A percentile compares a stretch with the other conserved stretches of the same genome.
phyloP scores from a whole-genome alignment of 2,888 invertebrate genomes.

The Heliconius aoede region DNA sequence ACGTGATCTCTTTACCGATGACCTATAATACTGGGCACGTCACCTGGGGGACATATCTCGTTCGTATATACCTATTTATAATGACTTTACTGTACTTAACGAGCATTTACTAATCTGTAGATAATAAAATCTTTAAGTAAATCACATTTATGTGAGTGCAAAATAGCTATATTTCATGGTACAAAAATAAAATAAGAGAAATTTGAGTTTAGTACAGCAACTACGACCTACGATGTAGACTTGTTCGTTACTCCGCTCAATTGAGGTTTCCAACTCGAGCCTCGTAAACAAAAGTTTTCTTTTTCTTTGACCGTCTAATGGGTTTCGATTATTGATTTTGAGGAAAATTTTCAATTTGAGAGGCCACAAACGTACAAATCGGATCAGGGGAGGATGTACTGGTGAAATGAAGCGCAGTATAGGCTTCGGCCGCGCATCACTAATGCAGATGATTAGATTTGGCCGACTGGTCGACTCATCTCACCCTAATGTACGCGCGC shows the following conservation, averaged over 20 bases:
- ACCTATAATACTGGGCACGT: conserved; percentile 60
- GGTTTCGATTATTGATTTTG: conserved; percentile 44
- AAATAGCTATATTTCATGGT: background rate
- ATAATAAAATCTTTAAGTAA: background rate
- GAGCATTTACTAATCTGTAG: background rate
- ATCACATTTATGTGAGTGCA: background rate
- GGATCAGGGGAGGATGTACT: conserved; percentile 64
- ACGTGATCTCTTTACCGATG: conserved; percentile 70
- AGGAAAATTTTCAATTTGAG: conserved; percentile 51
- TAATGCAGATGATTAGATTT: conserved; percentile 82
- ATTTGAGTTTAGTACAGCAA: background rate
- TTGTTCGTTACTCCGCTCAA: conserved; percentile 5
- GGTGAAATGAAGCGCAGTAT: conserved; percentile 79
- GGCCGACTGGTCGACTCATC: conserved; percentile 68
- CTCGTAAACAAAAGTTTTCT: conserved; percentile 33
- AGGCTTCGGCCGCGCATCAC: conserved; percentile 69
- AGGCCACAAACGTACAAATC: conserved; percentile 57
- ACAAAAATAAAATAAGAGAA: background rate
- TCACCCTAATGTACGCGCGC: conserved; percentile 56
- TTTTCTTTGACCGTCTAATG: conserved; percentile 41
- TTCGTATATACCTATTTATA: conserved; percentile 26
- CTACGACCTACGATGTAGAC: background rate
- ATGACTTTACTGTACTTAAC: conserved; percentile 31
- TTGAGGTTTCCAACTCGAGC: background rate
- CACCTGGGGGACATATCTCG: conserved; percentile 45